Evolutionary conservation across 2,113 vertebrate genomes (phyloP).

Genomic region (Lepisosteus osseus): DNA sequence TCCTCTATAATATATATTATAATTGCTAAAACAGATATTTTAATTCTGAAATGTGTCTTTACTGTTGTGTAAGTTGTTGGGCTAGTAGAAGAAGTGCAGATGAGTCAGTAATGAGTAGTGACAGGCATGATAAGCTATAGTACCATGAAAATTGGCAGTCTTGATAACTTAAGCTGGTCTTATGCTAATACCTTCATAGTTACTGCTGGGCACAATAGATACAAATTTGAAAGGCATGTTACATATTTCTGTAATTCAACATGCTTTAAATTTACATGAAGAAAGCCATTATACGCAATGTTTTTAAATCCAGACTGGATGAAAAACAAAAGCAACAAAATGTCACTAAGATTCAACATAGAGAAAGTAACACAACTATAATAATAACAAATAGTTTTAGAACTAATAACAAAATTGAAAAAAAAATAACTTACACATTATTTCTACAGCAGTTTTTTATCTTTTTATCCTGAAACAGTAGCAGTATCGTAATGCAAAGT

Average conservation of each 20-base stretch:
- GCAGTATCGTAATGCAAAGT: too few species aligned
- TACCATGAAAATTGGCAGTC: constrained; percentile 41
- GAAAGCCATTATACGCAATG: constrained; percentile 17
- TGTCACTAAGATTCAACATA: too few species aligned
- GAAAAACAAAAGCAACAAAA: background rate
- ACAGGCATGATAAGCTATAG: constrained; percentile 46
- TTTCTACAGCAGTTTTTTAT: too few species aligned
- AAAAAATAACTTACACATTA: too few species aligned
- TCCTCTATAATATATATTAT: too few species aligned
- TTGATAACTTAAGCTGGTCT: constrained; percentile 35
- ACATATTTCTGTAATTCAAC: constrained; percentile 30
- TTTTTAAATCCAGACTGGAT: constrained; percentile 1
- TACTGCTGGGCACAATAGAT: constrained; percentile 33
- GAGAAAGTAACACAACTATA: too few species aligned
- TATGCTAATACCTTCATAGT: constrained; percentile 37
- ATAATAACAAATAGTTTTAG: too few species aligned
- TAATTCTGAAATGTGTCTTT: too few species aligned
- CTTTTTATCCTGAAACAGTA: too few species aligned
- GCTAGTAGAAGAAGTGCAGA: constrained; percentile 13
- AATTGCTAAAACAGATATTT: too few species aligned
- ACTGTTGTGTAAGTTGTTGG: background rate
- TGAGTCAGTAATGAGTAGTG: constrained; percentile 28
- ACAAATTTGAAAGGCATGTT: constrained; percentile 37
- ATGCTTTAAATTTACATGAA: constrained; percentile 24
- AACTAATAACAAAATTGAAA: too few species aligned